Evolutionary conservation across 2,113 vertebrate genomes (phyloP).

Genomic region (Microcebus lehilahytsara): DNA sequence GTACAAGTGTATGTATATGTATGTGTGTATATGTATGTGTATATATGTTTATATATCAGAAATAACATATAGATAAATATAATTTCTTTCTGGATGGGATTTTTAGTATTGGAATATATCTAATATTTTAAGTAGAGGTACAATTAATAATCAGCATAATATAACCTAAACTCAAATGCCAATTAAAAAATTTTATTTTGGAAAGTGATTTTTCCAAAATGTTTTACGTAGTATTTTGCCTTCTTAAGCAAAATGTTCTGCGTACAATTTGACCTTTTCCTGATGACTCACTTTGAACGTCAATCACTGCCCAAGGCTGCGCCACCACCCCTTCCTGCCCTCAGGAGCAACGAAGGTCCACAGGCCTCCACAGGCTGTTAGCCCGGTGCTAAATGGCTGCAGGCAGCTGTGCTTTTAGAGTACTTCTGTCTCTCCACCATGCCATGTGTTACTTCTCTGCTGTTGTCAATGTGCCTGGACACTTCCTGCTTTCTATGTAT

Average conservation of each 20-base stretch:
- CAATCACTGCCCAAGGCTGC: background rate
- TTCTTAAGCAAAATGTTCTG: slow-evolving; percentile 67
- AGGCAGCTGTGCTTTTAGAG: background rate
- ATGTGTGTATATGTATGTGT: background rate
- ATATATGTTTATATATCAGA: background rate
- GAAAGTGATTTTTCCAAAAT: slow-evolving; percentile 57
- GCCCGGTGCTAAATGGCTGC: background rate
- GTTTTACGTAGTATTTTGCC: slow-evolving; percentile 41
- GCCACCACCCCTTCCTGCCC: background rate
- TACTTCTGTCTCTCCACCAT: background rate
- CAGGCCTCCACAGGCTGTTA: background rate
- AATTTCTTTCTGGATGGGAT: background rate
- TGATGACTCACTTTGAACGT: slow-evolving; percentile 53
- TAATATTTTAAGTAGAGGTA: slow-evolving; percentile 34
- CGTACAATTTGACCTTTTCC: slow-evolving; percentile 58
- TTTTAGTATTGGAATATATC: background rate
- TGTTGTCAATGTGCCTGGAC: background rate
- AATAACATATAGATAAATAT: background rate
- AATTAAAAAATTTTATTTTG: slow-evolving; percentile 30
- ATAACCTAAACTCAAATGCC: background rate
- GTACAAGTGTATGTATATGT: background rate
- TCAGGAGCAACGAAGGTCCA: background rate
- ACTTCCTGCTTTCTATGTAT: background rate
- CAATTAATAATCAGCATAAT: slow-evolving; percentile 3
- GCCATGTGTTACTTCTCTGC: slow-evolving; percentile 10